phyloP scores from a whole-genome alignment of 1,140 invertebrate species.

The Danaus melanippus region DNA sequence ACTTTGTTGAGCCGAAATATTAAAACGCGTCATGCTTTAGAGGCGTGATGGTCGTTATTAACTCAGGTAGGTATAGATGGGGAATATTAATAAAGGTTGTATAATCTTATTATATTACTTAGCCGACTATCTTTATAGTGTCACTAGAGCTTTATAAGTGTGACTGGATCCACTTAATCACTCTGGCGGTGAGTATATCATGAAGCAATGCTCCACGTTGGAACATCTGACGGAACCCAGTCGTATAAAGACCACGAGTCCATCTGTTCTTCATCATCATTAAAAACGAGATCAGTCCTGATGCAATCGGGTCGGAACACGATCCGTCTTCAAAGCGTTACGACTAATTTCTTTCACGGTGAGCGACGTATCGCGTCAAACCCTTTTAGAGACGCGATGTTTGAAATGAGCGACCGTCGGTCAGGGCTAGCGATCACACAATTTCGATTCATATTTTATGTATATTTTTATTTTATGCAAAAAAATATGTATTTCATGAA shows the following conservation, averaged over 20 bases:
- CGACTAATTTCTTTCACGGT: conserved; percentile 51
- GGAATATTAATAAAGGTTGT: no score
- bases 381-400: conserved; percentile 51
- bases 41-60: no score
- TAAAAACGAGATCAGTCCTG: conserved; percentile 55
- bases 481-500: background rate
- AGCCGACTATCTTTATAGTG: no score
- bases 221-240: conserved; percentile 27
- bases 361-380: conserved; percentile 50
- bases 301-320: conserved; percentile 55
- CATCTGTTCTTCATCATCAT: conserved; percentile 25
- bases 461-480: background rate
- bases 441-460: conserved; percentile 3
- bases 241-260: conserved; percentile 30
- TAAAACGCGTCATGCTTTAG: no score
- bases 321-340: conserved; percentile 58
- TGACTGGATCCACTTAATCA: no score
- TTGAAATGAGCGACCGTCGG: conserved; percentile 35
- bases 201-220: background rate
- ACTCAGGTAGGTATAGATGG: no score
- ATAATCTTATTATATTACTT: no score
- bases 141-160: no score
- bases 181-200: no score
- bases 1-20: no score
- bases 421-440: conserved; percentile 23